Base-by-base conservation (phyloP, 2,113 vertebrate genomes). In the Odobenus rosmarus region DNA sequence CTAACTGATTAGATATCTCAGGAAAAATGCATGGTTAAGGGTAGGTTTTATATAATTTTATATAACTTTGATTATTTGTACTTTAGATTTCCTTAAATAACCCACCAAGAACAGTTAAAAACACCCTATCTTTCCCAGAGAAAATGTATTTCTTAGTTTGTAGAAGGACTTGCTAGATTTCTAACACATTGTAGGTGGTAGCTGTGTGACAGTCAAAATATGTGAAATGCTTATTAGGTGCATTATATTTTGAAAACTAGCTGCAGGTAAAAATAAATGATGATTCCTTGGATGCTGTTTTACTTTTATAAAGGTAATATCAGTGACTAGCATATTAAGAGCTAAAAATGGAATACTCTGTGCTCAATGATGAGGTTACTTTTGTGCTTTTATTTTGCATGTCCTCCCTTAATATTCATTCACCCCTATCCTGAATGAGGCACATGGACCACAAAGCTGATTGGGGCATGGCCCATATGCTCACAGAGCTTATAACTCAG, bases 31-130 rank as follows among this genome's bases (percentile, higher is more conserved):
- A 71, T 85, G 28, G 64, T 88, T 79, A 59, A 62, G 33, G 24
- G 36, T 67, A 89, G 31, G 82, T 92, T 97, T 97, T 89, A 84
- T 93, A 59, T 88, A 96, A 97, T 88, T 93, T 93, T 94, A 74
- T 92, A 26, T 85, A 96, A 82, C 42, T 90, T 86, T 97, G 81
- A 91, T 93, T 97, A 89, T 97, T 97, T 97, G 87, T 89, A 31
- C 64, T 92, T 97, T 87, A 95, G 28, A 74, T 89, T 97, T 97
- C 93, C 83, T 97, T 95, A 95, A 97, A 95, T 97, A 97, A 76
- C 88, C 86, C 67, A 88, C 57, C 19, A 94, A 64, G 84, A 96
- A 72, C 93, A 74, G 61, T 89, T 91, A 61, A 81, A 96, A 96
- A 96, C 62, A 51, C 23, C 31, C 19, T 76, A 28, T 95, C 69